Base-by-base conservation (phyloP, 1,140 invertebrate genomes). In the Anastrepha ludens region DNA sequence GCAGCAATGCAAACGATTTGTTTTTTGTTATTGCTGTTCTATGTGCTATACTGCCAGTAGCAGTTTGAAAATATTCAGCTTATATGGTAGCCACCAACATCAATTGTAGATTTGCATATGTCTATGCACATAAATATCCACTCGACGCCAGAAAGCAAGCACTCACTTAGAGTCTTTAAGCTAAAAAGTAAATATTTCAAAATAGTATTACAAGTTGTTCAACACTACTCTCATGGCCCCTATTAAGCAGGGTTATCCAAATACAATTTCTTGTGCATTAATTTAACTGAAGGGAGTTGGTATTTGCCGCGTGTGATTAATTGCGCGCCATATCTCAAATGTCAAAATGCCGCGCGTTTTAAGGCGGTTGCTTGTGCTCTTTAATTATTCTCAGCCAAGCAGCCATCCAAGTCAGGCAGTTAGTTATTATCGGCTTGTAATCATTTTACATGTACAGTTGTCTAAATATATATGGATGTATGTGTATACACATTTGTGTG, bases 111-210 rank as follows among this genome's bases (percentile, higher is more conserved):
- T 50, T 29, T 55, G 74, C 2, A 29, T 67, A 67, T 29, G 17
- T 11, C 13, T 74, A 44, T 44, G 11, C 11, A 15, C 39, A 47
- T 39, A 74, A 74, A 55, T 62, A 62, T 62, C 4, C 74, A 81
- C 47, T 50, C 47, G 6, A 20, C 20, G 17, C 15, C 17, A 15
- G 9, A 13, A 3, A 81, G 50, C 74, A 81, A n/a, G 44, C 44
- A 81, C 74, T 55, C 47, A 55, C 17, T 81, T 50, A 81, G 50
- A 81, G 74, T 81, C 17, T 55, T 81, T 81, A 81, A 81, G 74
- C 74, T 3, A 58, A 81, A 55, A 81, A 3, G 47, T 81, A 81
- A 81, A 81, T 81, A 81, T 58, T 81, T 39, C 44, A 50, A 81
- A 81, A 81, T 20, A 58, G 47, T 55, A 29, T 81, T 58, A 29